Percentiles rank a stretch among this genome's conserved stretches.
Evolutionary conservation across 2,888 invertebrate species (phyloP).

Genomic region (Platycheirus albimanus): DNA sequence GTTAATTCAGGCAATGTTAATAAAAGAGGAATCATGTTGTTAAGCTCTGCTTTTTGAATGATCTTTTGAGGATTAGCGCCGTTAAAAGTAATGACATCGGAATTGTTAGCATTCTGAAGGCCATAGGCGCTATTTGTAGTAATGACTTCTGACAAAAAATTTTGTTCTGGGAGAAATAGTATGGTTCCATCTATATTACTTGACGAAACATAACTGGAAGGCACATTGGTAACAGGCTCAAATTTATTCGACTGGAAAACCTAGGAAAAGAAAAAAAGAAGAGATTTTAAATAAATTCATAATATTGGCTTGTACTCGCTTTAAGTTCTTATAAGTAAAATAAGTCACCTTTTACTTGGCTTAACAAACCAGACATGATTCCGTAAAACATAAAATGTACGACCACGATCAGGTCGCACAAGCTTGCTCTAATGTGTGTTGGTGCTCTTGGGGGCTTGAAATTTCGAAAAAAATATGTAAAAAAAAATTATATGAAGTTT

Average conservation of each 20-base stretch:
- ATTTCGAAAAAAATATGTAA: no score
- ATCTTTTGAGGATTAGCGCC: slow-evolving; percentile 6
- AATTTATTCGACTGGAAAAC: slow-evolving; percentile 93
- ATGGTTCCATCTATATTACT: slow-evolving; percentile 84
- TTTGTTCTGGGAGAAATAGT: slow-evolving; percentile 75
- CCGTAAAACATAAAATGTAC: no score
- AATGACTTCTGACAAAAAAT: slow-evolving; percentile 78
- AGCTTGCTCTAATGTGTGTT: no score
- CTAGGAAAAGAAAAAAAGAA: slow-evolving; percentile 78
- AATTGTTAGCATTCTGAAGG: slow-evolving; percentile 14
- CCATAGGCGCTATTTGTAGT: slow-evolving; percentile 33
- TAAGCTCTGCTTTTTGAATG: slow-evolving; percentile 28
- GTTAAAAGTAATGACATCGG: slow-evolving; percentile 28
- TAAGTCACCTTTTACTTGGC: no score
- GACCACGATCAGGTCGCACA: no score
- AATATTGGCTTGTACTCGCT: no score
- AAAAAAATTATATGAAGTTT: no score
- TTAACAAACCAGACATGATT: no score
- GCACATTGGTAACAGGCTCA: slow-evolving; percentile 90
- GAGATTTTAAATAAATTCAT: no score
- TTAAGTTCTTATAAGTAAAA: no score
- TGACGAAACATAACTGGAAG: slow-evolving; percentile 88
- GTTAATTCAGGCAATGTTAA: slow-evolving; percentile 27
- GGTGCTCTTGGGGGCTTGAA: no score
- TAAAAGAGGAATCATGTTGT: slow-evolving; percentile 28